Base-by-base conservation (phyloP, 2,888 invertebrate species). In the Caenorhabditis afra region DNA sequence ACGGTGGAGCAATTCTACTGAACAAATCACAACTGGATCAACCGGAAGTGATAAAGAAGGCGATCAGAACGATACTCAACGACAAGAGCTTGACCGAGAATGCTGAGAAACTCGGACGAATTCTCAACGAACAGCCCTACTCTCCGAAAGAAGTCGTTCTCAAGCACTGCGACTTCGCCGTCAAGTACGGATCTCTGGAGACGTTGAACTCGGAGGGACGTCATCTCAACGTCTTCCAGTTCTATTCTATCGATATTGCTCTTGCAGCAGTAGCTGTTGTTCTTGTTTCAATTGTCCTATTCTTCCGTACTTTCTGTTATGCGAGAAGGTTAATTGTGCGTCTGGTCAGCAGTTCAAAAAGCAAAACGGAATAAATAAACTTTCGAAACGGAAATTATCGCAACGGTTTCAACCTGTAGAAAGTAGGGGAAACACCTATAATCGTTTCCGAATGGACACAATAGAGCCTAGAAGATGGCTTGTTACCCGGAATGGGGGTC, bases 81-180 rank as follows among this genome's bases (percentile, higher is more conserved):
- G 45, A 75, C 47, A 4, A 39, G 4, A 70, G 22, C n/a, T 75
- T 62, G 52, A 50, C 29, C 14, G 23, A 73, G 20, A 80, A 80
- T 41, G 80, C 80, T 1, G 18, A 62, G 35, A 55, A 49, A 47
- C 67, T 80, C 16, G 66, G 76, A 0, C 45, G 62, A n/a, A 71
- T 76, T 29, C 67, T 80, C 4, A 52, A 66, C 20, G 58, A 66
- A n/a, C 75, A 76, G 44, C 80, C 75, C 3, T 5, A 68, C n/a
- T 39, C 58, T 11, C 76, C 80, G 16, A 80, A 76, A 57, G 80
- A 80, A 12, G 52, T 58, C 22, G 80, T 80, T 14, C 49, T 80
- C 55, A 80, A 80, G 18, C 66, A 80, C 35, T 74, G 74, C 41
- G 58, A 79, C 23, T 79, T 75, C 50, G 71, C 70, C 11, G 74